Conservation (phyloP, 2,113 vertebrate genomes). For the Paedocypris sp. region DNA sequence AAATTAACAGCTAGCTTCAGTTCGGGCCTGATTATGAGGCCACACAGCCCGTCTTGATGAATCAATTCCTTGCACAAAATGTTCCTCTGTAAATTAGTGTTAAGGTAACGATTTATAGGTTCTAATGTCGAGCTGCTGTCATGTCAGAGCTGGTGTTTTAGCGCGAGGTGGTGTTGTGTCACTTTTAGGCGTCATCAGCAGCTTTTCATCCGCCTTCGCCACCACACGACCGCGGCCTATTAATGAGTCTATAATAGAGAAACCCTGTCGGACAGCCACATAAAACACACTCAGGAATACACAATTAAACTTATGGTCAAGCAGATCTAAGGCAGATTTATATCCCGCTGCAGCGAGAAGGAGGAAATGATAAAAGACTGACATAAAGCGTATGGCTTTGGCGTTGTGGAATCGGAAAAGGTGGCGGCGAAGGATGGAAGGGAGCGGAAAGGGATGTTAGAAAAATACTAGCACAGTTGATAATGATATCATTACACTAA, state of each 20-base stretch:
- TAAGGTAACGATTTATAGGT: constrained; percentile 62
- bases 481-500: constrained; percentile 97
- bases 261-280: constrained; percentile 66
- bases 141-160: constrained; percentile 68
- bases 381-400: constrained; percentile 64
- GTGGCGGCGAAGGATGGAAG: neutral
- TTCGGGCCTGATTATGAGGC: constrained; percentile 69
- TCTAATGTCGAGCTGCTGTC: constrained; percentile 69
- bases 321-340: constrained; percentile 57
- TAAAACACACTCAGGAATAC: constrained; percentile 64
- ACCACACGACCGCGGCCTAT: constrained; percentile 62
- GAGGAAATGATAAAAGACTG: constrained; percentile 37
- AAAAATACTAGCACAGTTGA: constrained; percentile 82
- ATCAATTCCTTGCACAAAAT: constrained; percentile 63
- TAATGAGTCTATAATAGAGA: constrained; percentile 83
- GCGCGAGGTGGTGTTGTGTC: constrained; percentile 62
- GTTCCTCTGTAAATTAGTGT: constrained; percentile 62
- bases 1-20: constrained; percentile 65
- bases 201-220: constrained; percentile 55
- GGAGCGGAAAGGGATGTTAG: constrained; percentile 12
- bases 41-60: constrained; percentile 63
- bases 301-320: constrained; percentile 55
- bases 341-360: constrained; percentile 44
- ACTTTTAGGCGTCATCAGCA: constrained; percentile 77
- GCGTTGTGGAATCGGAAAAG: constrained; percentile 52